Conservation (phyloP, 2,888 invertebrate genomes). For the Lottia scabra region DNA sequence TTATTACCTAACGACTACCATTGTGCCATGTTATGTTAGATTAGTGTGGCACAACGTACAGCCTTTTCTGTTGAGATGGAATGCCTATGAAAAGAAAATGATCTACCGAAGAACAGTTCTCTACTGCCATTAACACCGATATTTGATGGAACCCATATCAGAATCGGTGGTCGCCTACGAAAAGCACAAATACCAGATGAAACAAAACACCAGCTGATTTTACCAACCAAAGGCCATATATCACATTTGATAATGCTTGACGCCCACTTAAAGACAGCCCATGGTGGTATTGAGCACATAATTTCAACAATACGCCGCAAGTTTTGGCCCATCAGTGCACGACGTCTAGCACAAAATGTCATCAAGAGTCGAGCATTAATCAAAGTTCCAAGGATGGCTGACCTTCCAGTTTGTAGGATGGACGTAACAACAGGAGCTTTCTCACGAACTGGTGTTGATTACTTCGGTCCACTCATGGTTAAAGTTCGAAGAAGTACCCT, state of each 20-base stretch:
- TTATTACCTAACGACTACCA: background rate
- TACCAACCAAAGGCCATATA: background rate
- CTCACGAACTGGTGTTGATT: constrained; percentile 13
- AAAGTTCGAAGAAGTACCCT: constrained; percentile 10
- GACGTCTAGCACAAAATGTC: background rate
- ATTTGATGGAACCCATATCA: constrained; percentile 7
- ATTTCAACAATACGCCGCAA: background rate
- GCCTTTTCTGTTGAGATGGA: constrained; percentile 4
- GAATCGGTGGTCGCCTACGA: constrained; percentile 2
- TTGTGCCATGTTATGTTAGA: no score
- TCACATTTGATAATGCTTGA: constrained; percentile 1
- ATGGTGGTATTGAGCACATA: constrained; percentile 7
- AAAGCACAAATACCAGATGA: background rate
- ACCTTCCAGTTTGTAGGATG: constrained; percentile 9
- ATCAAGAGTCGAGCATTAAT: background rate
- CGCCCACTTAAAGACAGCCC: constrained; percentile 8
- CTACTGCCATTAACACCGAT: constrained; percentile 7
- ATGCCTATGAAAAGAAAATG: background rate
- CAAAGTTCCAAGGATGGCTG: constrained; percentile 9
- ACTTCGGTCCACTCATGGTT: constrained; percentile 16
- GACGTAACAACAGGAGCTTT: constrained; percentile 2
- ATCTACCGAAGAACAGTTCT: background rate
- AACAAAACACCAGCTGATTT: constrained; percentile 8
- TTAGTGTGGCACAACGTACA: background rate
- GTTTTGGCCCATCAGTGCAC: constrained; percentile 5